These are phyloP conservation scores for Drosophila quinaria DNA, from an alignment of 2,888 invertebrate species.

Conservation along the genomic window DNA sequence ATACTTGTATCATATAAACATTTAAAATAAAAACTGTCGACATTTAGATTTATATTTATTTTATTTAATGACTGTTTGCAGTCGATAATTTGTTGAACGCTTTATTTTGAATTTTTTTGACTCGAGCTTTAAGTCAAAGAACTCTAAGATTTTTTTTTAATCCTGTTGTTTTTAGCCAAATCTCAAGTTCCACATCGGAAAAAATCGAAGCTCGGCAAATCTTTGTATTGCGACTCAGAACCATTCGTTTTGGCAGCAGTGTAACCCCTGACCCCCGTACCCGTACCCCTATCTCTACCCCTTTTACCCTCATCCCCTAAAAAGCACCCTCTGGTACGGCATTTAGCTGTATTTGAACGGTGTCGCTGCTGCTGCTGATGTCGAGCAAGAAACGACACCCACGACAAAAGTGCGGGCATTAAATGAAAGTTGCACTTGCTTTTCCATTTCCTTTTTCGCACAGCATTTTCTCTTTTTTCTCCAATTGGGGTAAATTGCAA, in stretches of 20 bases:
- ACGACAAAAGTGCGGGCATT: constrained; percentile 75
- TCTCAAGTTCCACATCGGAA: constrained; percentile 18
- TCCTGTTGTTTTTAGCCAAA: constrained; percentile 37
- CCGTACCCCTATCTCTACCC: background rate
- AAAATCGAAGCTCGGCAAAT: constrained; percentile 20
- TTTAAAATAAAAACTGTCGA: too few relatives aligned
- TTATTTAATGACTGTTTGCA: background rate
- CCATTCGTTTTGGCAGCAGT: constrained; percentile 49
- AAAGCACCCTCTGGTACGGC: constrained; percentile 52
- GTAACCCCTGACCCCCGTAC: constrained; percentile 3
- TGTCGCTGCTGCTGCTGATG: constrained; percentile 36
- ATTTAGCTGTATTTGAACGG: constrained; percentile 71
- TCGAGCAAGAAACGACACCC: constrained; percentile 68
- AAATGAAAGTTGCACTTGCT: constrained; percentile 63
- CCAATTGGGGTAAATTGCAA: constrained; percentile 75
- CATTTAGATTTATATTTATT: too few relatives aligned
- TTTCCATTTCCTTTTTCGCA: constrained; percentile 12
- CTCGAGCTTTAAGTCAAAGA: background rate
- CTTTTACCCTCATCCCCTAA: background rate
- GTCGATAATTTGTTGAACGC: background rate
- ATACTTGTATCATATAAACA: too few relatives aligned
- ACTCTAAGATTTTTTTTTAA: constrained; percentile 11
- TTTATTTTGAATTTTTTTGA: too few relatives aligned
- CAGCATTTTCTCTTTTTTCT: constrained; percentile 7
- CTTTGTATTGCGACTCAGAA: constrained; percentile 28